Evolutionary conservation across 1,140 invertebrate species (phyloP).

Genomic region (Caenorhabditis inopinata): DNA sequence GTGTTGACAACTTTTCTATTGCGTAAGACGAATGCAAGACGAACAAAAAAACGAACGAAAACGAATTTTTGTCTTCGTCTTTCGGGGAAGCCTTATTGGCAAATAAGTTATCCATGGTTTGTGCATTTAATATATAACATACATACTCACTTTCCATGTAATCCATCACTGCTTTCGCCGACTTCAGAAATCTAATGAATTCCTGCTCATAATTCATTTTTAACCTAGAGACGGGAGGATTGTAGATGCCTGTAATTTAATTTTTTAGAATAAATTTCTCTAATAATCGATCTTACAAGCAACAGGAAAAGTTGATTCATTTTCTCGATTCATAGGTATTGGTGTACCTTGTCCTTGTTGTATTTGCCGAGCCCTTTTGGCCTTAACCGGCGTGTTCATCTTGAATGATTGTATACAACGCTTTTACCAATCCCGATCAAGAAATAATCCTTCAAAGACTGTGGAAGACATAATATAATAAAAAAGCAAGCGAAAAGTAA

Average conservation of each 20-base stretch:
- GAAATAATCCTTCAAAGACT: too few species aligned
- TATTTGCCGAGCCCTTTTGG: not conserved
- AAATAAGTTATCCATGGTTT: too few species aligned
- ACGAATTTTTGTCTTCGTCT: too few species aligned
- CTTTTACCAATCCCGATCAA: too few species aligned
- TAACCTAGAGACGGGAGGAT: not conserved
- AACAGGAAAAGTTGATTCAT: too few species aligned
- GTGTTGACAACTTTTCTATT: too few species aligned
- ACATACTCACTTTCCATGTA: not conserved
- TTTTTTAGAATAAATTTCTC: too few species aligned
- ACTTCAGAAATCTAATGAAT: not conserved
- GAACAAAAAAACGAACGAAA: too few species aligned
- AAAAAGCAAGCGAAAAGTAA: too few species aligned
- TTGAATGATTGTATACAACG: slow-evolving; percentile 74
- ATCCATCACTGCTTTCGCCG: not conserved
- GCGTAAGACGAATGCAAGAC: too few species aligned
- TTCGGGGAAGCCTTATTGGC: too few species aligned
- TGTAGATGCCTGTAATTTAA: not conserved
- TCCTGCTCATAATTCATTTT: not conserved
- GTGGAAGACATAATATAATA: not conserved
- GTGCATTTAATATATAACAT: too few species aligned
- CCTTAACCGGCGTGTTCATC: slow-evolving; percentile 81
- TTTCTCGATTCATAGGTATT: not conserved
- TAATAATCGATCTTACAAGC: not conserved
- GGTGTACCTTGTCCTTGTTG: not conserved